Evolutionary conservation across 2,113 vertebrate species (phyloP).

Genomic region (Macquaria australasica): DNA sequence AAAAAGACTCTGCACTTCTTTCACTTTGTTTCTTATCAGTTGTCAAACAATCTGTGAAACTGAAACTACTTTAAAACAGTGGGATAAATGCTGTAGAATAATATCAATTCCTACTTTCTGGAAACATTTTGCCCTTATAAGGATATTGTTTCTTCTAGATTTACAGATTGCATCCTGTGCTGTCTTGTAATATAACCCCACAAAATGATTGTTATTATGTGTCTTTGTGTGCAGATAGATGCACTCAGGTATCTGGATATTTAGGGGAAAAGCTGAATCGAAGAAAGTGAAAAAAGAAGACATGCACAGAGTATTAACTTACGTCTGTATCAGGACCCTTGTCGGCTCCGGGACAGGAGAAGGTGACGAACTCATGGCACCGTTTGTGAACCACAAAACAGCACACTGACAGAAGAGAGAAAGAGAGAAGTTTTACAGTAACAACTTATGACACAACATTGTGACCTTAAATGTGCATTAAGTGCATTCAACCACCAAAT

Average conservation of each 20-base stretch:
- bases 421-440: constrained; percentile 27
- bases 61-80: neutral
- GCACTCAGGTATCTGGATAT: neutral
- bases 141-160: neutral
- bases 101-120: neutral
- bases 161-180: neutral
- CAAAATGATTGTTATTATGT: neutral
- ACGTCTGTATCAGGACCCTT: constrained; percentile 95
- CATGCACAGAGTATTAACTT: constrained; percentile 74
- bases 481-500: constrained; percentile 10
- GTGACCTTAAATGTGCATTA: constrained; percentile 10
- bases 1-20: neutral
- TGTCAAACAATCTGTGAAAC: neutral
- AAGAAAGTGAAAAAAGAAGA: neutral
- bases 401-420: constrained; percentile 88
- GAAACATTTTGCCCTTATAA: neutral
- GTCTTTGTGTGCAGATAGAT: neutral
- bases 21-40: neutral
- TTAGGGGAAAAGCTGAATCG: constrained; percentile 1
- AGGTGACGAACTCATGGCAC: constrained; percentile 97
- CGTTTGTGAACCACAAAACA: constrained; percentile 96
- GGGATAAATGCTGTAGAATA: neutral
- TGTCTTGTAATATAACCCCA: neutral
- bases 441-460: constrained; percentile 6
- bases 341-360: constrained; percentile 94